Percentiles rank a stretch among this genome's conserved stretches.
phyloP scores from a whole-genome alignment of 2,888 invertebrate species.

The Parascotia fuliginaria region DNA sequence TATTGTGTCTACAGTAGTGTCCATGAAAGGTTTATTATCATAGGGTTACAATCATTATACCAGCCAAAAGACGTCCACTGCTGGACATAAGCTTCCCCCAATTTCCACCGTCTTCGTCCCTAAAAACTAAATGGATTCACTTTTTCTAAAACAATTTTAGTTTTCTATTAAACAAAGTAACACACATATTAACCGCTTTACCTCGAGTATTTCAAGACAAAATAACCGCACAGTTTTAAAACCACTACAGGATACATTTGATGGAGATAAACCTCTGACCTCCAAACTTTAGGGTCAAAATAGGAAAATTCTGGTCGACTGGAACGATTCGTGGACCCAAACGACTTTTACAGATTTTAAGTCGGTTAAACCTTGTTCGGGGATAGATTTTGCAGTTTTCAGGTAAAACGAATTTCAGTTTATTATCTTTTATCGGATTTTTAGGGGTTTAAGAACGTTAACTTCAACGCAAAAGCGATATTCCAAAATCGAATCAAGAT shows the following conservation, averaged over 20 bases:
- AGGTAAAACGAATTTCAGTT: slow-evolving; percentile 12
- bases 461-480: too few relatives aligned
- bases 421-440: slow-evolving; percentile 1
- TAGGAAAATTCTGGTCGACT: slow-evolving; percentile 10
- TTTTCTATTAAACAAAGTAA: too few relatives aligned
- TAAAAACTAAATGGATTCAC: too few relatives aligned
- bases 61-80: too few relatives aligned
- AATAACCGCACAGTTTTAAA: slow-evolving; percentile 3
- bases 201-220: background rate
- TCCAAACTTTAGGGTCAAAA: slow-evolving; percentile 28
- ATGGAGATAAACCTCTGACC: slow-evolving; percentile 19
- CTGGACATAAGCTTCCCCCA: too few relatives aligned
- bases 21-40: too few relatives aligned
- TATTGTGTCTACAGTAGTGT: too few relatives aligned
- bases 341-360: slow-evolving; percentile 29
- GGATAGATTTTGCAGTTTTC: slow-evolving; percentile 5
- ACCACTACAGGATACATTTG: slow-evolving; percentile 11
- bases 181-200: too few relatives aligned
- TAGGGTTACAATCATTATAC: too few relatives aligned
- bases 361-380: slow-evolving; percentile 11
- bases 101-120: too few relatives aligned
- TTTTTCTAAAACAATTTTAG: too few relatives aligned
- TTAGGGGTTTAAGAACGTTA: background rate
- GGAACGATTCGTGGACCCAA: slow-evolving; percentile 16
- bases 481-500: too few relatives aligned